These are phyloP conservation scores for Ptychobarbus kaznakovi DNA, from an alignment of 2,797 vertebrate species.

Conservation along the genomic window DNA sequence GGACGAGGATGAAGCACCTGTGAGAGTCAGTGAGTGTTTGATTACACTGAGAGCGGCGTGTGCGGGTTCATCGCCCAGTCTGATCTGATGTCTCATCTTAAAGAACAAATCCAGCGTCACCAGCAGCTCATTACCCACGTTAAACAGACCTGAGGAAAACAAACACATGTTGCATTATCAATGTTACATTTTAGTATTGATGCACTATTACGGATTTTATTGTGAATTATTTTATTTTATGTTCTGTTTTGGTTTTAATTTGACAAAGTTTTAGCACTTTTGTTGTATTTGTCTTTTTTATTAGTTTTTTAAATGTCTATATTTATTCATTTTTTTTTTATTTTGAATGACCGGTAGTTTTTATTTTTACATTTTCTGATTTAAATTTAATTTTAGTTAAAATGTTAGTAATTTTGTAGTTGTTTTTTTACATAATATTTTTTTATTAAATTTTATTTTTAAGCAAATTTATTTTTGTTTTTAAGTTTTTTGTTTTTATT, in stretches of 20 bases:
- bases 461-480: no score
- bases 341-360: no score
- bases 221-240: no score
- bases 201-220: no score
- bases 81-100: slow-evolving; percentile 88
- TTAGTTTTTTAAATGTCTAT: background rate
- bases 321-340: no score
- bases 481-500: background rate
- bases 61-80: slow-evolving; percentile 85
- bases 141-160: slow-evolving; percentile 88
- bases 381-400: no score
- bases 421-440: no score
- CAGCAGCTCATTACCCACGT: slow-evolving; percentile 93
- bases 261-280: background rate
- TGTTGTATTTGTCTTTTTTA: background rate
- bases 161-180: background rate
- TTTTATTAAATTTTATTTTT: background rate
- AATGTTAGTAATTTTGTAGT: no score
- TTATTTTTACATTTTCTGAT: no score
- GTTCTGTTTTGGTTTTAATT: no score
- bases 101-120: slow-evolving; percentile 95
- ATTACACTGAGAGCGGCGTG: slow-evolving; percentile 77
- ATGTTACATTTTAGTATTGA: background rate
- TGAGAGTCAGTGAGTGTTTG: slow-evolving; percentile 52
- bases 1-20: slow-evolving; percentile 54